Base-by-base conservation (phyloP, 2,113 vertebrate genomes). In the Sapayoa aenigma region DNA sequence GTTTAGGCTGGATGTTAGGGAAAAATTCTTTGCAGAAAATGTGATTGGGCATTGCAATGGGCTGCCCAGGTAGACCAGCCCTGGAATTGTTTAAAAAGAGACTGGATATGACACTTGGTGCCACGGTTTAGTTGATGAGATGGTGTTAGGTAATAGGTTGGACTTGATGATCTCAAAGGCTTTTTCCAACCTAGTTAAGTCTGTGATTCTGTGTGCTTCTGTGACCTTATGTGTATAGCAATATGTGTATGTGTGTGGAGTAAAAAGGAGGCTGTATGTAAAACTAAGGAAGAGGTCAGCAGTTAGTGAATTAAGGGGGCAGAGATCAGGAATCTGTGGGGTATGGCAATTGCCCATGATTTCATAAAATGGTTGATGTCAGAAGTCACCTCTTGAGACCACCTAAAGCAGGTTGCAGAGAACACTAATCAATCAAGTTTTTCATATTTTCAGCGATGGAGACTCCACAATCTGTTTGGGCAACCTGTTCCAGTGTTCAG, bases 221-320 rank as follows among this genome's bases (percentile, higher is more conserved):
- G 23, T 55, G 41, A 31, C 14, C 52, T 0, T 3, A 27, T 0
- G 2, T 30, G 10, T 28, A 4, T 60, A 25, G 18, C 14, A 47
- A 35, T 42, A 55, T 17, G 44, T 44, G 17, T 44, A 15, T 44
- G 14, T 27, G 20, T 14, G 4, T 23, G 18, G 19, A 55, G 30
- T 25, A 13, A 83, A 67, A 76, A 72, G 30, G 25, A 68, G 24
- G 7, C 19, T 79, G 4, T 39, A 14, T 52, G 7, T 56, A 44
- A 86, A 84, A 53, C 3, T 20, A 84, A 85, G 16, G 30, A 24
- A 82, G 44, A 76, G 14, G 5, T 30, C 39, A 31, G 53, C 12
- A 56, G 22, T 5, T 55, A 4, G 31, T 78, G 73, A 79, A 39
- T 14, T 49, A 41, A 72, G 18, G 17, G 15, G 12, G 3, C 9